Base-by-base conservation (phyloP, 2,797 vertebrate species). In the Malacoctenus gilli region DNA sequence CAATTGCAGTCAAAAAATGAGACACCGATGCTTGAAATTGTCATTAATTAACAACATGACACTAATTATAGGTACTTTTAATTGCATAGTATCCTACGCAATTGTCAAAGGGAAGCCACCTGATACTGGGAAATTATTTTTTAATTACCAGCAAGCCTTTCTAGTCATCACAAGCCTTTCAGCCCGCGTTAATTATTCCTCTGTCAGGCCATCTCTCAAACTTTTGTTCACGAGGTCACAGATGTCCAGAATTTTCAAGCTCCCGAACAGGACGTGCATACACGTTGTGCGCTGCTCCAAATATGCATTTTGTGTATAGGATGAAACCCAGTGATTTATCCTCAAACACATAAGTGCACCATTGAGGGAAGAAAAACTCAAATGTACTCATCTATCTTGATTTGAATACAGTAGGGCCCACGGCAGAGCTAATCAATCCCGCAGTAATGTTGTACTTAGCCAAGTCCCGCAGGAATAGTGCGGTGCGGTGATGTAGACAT, bases 51-150 rank as follows among this genome's bases (percentile, higher is more conserved):
- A 89, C 84, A 88, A 85, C 83, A 87, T 73, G 56, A 39, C 58
- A 50, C 86, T 92, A 92, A 92, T 92, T 92, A 91, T 88, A 83
- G 83, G 83, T 87, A 72, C 87, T 77, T 90, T 87, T 91, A 91
- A 92, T 92, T 92, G 86, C 88, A 85, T 46, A 68, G 82, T 86
- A 91, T 85, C 81, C 84, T 86, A 85, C 77, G 77, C 82, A 88
- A 85, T 91, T 88, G 85, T 92, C 91, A 87, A 77, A 91, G 86
- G 79, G 80, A 92, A 90, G 84, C 84, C 90, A 92, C 86, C 89
- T 91, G 90, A 86, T 89, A 84, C 83, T 86, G 82, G 77, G 83
- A 85, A 88, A 89, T 91, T 89, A 90, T 90, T 88, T 88, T 87
- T 85, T 91, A 92, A 93, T 92, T 91, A 91, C 84, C 39, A 40